Evolutionary conservation across 37 sponge, comb jelly and placozoan genomes (phyloP).

Genomic region (Tethya wilhelma): DNA sequence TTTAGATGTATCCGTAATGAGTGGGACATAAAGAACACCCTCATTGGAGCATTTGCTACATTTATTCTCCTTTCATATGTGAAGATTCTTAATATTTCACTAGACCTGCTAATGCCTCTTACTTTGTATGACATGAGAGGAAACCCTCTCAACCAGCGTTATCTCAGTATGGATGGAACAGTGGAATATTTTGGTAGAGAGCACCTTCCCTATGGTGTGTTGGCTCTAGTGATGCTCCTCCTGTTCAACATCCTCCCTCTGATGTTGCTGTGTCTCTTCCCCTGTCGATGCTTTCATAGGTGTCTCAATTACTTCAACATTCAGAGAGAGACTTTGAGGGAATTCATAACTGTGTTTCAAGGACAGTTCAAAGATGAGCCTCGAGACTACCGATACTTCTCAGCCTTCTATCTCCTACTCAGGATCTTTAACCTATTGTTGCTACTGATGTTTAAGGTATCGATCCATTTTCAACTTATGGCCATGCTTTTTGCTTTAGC

Average conservation of each 20-base stretch:
- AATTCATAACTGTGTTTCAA: constrained; percentile 32
- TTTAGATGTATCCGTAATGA: background rate
- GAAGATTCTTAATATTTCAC: constrained; percentile 4
- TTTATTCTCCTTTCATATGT: constrained; percentile 19
- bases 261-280: background rate
- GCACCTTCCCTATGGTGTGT: constrained; percentile 7
- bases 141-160: background rate
- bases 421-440: constrained; percentile 1
- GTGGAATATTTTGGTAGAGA: constrained; percentile 9
- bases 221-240: background rate
- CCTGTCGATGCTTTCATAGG: background rate
- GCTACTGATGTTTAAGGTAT: too few species aligned
- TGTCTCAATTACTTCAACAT: too few species aligned
- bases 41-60: constrained; percentile 9
- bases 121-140: background rate
- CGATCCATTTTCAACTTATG: background rate
- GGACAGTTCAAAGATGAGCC: constrained; percentile 24
- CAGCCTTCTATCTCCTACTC: constrained; percentile 6
- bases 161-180: constrained; percentile 3
- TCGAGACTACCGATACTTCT: constrained; percentile 22
- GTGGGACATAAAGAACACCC: background rate
- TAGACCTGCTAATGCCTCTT: background rate
- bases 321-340: background rate
- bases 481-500: background rate
- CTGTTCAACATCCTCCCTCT: background rate